Base-by-base conservation (phyloP, 2,888 invertebrate species). In the Lithophane ornitopus region DNA sequence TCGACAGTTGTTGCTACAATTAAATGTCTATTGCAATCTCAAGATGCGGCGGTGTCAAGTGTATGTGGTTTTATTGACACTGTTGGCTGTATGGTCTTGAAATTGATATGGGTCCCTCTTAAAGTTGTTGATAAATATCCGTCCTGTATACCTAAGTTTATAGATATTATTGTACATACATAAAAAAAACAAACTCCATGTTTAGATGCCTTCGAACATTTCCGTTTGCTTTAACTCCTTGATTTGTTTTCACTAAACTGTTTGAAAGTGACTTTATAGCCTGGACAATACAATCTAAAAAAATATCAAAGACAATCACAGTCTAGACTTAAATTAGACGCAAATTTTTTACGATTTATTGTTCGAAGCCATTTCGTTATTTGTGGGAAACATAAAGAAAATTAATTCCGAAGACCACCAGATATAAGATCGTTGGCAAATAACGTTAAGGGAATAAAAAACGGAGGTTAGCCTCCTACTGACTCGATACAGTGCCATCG, bases 321-420 rank as follows among this genome's bases (percentile, higher is more conserved):
- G 91, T 91, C 91, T 90, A 90, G 89, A 90, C 89, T 81, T 86
- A 89, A 90, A 92, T 92, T 90, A 91, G 87, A 90, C 78, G 86
- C 87, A 82, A 88, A 89, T 79, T 90, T 92, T 92, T 92, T 91
- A 92, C 89, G 88, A 87, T 89, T 89, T 89, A 89, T 81, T 88
- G 86, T 87, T 85, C 87, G 65, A 87, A 88, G 85, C 81, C 80
- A 87, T 88, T 87, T 85, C 80, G 78, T 85, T 88, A 86, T 88
- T 85, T 79, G 84, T 74, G 85, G 85, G 88, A 90, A 90, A 90
- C 90, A 91, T 91, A 91, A 91, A 93, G 88, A 89, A 87, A 90
- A 88, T 89, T 90, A 88, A 90, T 92, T 89, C 79, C 89, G 80
- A 74, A 76, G 85, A 85, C 86, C 85, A 80, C 84, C 87, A 90